Conservation (phyloP, 2,113 vertebrate genomes). For the Myrmecobius fasciatus region DNA sequence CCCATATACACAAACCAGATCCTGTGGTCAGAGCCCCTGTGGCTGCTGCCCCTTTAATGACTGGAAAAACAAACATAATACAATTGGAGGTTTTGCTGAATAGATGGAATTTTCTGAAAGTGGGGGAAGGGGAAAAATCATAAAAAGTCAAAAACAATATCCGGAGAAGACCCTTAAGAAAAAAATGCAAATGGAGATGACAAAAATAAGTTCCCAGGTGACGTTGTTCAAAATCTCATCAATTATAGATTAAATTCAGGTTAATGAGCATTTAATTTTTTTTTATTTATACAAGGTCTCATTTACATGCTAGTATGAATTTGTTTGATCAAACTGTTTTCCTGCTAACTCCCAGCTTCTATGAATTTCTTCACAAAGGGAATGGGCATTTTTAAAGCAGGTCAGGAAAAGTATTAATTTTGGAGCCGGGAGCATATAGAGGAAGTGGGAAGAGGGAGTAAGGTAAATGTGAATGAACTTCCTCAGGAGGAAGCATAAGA, state of each 20-base stretch:
- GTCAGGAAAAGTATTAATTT: neutral
- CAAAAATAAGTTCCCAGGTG: conserved; percentile 19
- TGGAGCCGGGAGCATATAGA: neutral
- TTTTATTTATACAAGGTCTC: conserved; percentile 38
- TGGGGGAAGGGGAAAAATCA: neutral
- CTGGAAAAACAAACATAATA: neutral
- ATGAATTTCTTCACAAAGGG: neutral
- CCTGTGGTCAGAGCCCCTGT: neutral
- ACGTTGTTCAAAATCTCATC: conserved; percentile 20
- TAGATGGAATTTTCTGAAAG: neutral
- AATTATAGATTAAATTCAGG: conserved; percentile 49
- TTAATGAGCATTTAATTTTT: conserved; percentile 32
- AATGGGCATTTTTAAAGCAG: neutral
- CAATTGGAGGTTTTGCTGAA: neutral
- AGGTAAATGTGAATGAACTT: neutral
- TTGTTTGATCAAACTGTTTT: conserved; percentile 49
- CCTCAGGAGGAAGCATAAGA: neutral
- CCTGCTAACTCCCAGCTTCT: conserved; percentile 17
- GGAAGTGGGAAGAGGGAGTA: conserved; percentile 21
- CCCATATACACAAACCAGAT: conserved; percentile 4
- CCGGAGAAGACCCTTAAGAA: conserved; percentile 2
- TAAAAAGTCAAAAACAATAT: neutral
- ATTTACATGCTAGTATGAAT: conserved; percentile 62
- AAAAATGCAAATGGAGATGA: conserved; percentile 20
- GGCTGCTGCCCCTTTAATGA: neutral